Evolutionary conservation across 2,113 vertebrate genomes (phyloP), one percentile per base, ranked within the genome.

Genomic region (Aramus guarauna): DNA sequence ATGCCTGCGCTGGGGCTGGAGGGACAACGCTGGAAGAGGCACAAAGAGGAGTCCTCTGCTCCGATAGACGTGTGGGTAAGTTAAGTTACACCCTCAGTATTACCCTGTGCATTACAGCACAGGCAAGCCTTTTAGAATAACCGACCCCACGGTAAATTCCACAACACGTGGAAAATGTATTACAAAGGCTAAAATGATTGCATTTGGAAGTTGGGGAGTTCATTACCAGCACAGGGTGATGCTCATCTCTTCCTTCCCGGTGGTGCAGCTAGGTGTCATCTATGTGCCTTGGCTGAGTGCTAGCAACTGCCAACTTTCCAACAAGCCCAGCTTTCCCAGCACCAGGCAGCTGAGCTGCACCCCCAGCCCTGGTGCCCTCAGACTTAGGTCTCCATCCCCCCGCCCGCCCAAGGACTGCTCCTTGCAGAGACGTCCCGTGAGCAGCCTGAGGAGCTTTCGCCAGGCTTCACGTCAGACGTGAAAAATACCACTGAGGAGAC

Each of bases 21-120:
- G 72, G 36, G 47, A 29, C 66, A 59, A 1, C 0, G 1, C 17
- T 68, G 72, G 60, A 66, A 69, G 24, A 83, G 48, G 26, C 55
- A 37, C 48, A 47, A 21, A 37, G 52, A 68, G 74, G 53, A 77
- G 27, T 26, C n/a, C 37, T 50, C 63, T 45, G 6, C 75, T 52
- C 55, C 6, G 20, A 39, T 2, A n/a, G 66, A 55, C 12, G 12
- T 0, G 0, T 26, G 48, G 43, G 55, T 19, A 59, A 32, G 9
- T 16, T 20, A 59, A 73, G 9, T 56, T n/a, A 9, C 10, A 32
- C 41, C 9, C 15, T 32, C 12, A 10, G 19, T 34, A 6, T 43
- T 56, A 43, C 22, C 26, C 5, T 2, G 1, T 20, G 18, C 48
- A 6, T 27, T 22, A 11, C 24, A 53, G 34, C 37, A 41, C 37